A percentile compares a stretch with the other conserved stretches of the same genome.
Conservation (phyloP, 2,797 vertebrate genomes). For the Lagocephalus sceleratus region DNA sequence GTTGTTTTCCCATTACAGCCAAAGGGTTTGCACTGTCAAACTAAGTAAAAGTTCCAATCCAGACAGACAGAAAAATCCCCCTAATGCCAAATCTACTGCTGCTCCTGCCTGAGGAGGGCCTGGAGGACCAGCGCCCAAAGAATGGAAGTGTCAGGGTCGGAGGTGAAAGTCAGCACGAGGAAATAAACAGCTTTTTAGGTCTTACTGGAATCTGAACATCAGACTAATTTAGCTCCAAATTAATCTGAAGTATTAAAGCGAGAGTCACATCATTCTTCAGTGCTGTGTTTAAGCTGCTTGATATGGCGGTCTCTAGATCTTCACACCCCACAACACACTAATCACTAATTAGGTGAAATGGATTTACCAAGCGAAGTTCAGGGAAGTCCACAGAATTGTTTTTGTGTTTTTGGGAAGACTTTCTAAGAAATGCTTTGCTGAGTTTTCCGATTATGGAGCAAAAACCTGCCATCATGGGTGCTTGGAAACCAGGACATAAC, state of each 20-base stretch:
- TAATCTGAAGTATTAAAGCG: slow-evolving; percentile 32
- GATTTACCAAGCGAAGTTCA: slow-evolving; percentile 1
- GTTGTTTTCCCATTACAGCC: neutral
- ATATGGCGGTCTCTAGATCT: slow-evolving; percentile 9
- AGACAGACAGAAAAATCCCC: slow-evolving; percentile 13
- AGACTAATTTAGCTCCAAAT: slow-evolving; percentile 50
- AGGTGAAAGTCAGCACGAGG: slow-evolving; percentile 36
- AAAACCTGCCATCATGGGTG: slow-evolving; percentile 39
- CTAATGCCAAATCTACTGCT: slow-evolving; percentile 12
- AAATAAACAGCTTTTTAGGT: slow-evolving; percentile 40
- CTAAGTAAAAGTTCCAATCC: slow-evolving; percentile 6
- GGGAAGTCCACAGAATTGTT: too few relatives aligned
- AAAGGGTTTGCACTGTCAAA: neutral
- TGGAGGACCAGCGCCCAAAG: slow-evolving; percentile 23
- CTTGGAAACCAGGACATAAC: slow-evolving; percentile 49
- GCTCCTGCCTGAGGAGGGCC: slow-evolving; percentile 8
- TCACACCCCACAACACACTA: slow-evolving; percentile 31
- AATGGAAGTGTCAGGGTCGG: slow-evolving; percentile 26
- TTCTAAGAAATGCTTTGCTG: slow-evolving; percentile 19
- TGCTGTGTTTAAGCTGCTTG: slow-evolving; percentile 21
- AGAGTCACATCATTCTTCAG: slow-evolving; percentile 25
- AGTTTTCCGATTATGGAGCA: too few relatives aligned
- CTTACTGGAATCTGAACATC: slow-evolving; percentile 45
- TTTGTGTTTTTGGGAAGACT: slow-evolving; percentile 10
- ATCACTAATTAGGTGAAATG: slow-evolving; percentile 53